Conservation (phyloP, 2,797 vertebrate species). For the Erithacus rubecula region DNA sequence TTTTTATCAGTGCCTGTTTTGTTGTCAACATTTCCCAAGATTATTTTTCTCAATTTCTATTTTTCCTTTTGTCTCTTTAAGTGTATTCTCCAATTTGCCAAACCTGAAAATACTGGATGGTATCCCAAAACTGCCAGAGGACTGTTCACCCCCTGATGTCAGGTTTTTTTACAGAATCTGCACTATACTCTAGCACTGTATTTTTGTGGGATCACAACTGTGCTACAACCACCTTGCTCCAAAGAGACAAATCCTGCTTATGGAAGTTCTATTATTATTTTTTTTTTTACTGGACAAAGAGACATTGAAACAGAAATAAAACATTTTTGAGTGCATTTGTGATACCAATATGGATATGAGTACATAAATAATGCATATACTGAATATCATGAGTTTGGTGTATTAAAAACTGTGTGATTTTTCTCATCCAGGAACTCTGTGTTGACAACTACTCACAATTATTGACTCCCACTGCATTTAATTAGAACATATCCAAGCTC, state of each 20-base stretch:
- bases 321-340: not conserved
- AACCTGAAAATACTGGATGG: constrained; percentile 92
- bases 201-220: not conserved
- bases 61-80: constrained; percentile 63
- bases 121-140: constrained; percentile 88
- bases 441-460: not conserved
- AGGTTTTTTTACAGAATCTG: constrained; percentile 80
- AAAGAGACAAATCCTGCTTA: not conserved
- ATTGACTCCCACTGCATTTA: not conserved
- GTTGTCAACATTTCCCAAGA: not conserved
- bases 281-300: not conserved
- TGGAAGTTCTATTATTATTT: not conserved
- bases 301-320: not conserved
- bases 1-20: not conserved
- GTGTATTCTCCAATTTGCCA: constrained; percentile 95
- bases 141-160: constrained; percentile 72
- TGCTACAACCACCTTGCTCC: not conserved
- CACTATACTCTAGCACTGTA: constrained; percentile 79
- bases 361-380: not conserved
- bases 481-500: not conserved
- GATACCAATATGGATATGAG: not conserved
- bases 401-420: not conserved
- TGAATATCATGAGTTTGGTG: not conserved
- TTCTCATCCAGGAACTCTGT: not conserved
- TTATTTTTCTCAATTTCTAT: not conserved